phyloP scores from a whole-genome alignment of 2,113 vertebrate species.

The Arizona elegans region DNA sequence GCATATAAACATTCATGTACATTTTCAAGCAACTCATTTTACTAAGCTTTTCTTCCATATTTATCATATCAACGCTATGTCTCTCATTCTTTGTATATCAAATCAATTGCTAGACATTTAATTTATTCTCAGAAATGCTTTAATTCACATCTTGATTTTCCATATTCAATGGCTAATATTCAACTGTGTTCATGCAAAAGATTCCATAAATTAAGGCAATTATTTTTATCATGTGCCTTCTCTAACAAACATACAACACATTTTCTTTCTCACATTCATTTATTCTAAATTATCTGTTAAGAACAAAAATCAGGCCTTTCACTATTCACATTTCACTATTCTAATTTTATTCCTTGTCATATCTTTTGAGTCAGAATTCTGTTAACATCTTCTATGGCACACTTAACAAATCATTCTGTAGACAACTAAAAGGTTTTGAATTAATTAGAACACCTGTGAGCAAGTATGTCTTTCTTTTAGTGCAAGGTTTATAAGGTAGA shows the following conservation, averaged over 20 bases:
- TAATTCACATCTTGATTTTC: neutral
- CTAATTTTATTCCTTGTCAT: neutral
- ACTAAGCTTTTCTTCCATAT: neutral
- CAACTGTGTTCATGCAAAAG: neutral
- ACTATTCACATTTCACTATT: neutral
- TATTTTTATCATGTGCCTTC: neutral
- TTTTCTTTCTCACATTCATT: neutral
- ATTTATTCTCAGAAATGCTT: neutral
- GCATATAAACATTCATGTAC: neutral
- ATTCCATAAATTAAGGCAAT: neutral
- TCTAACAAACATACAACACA: neutral
- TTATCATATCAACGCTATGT: neutral
- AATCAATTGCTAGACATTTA: neutral
- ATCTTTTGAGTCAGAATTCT: neutral
- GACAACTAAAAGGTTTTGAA: neutral
- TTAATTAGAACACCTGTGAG: neutral
- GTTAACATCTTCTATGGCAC: neutral
- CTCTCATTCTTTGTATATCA: neutral
- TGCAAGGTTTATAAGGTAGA: neutral
- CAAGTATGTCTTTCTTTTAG: neutral
- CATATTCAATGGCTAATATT: neutral
- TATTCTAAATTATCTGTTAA: neutral
- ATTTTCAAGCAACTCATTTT: neutral
- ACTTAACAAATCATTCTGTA: neutral
- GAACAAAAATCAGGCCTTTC: neutral